Evolutionary conservation across 2,888 invertebrate species (phyloP), one percentile per base, ranked within the genome.

Genomic region (Drosophila paranaensis): DNA sequence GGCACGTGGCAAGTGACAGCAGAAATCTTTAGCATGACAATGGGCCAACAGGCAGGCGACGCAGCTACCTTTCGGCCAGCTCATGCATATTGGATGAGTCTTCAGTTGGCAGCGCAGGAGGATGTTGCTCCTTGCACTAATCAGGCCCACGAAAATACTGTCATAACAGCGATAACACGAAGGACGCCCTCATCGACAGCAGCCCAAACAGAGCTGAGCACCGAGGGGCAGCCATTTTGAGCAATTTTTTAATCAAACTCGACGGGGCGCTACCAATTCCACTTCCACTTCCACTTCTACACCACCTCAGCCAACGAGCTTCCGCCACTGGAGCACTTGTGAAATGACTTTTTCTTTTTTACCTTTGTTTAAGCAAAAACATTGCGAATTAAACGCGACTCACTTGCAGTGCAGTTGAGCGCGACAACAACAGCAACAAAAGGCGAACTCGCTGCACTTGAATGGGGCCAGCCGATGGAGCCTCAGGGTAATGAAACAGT

Each of bases 321-420:
- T 6, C 40, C 58, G 57, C 45, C 37, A 30, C 50, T 43, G 56
- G 55, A 85, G 86, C 85, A 84, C 86, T 88, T 85, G 86, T 77
- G 64, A 79, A 85, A 83, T 88, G 83, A 88, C 83, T 86, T 88
- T 86, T 86, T 75, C 77, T 78, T 75, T 81, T 85, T 74, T 66
- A 60, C 70, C 74, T 60, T 88, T 88, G 86, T 88, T 86, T 72
- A 72, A 48, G 77, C 68, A 82, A 78, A 81, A 90, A 90, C 91
- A 86, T 89, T 77, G 83, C 90, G 81, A 90, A 91, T 91, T 91
- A 91, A 91, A 89, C 86, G 89, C 91, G 90, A 91, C 80, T 85
- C 88, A 89, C 88, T 85, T 85, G 88, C 82, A 74, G 79, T 66
- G 82, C 89, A 85, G 85, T 85, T 88, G 79, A 89, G 85, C 89